phyloP scores from a whole-genome alignment of 2,113 vertebrate genomes.

The Xyliphius kryptos region DNA sequence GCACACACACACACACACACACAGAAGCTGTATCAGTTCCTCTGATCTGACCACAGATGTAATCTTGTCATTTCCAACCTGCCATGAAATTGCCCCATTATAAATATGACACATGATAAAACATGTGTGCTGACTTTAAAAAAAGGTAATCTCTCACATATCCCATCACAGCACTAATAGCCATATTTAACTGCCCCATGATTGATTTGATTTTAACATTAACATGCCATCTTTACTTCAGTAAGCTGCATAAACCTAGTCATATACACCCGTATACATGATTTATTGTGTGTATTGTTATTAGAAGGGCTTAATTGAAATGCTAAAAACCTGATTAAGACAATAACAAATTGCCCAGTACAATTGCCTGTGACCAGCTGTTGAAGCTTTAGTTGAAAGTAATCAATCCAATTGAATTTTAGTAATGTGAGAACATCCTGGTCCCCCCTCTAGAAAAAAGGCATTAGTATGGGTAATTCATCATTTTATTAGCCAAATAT shows the following conservation, averaged over 20 bases:
- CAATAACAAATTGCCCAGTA: slow-evolving; percentile 12
- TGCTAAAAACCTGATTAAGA: slow-evolving; percentile 9
- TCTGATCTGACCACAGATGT: slow-evolving; percentile 34
- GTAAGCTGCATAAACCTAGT: slow-evolving; percentile 1
- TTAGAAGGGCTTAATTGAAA: slow-evolving; percentile 12
- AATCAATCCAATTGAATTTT: slow-evolving; percentile 18
- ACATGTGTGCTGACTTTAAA: slow-evolving; percentile 17
- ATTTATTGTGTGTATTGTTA: slow-evolving; percentile 1
- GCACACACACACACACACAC: slow-evolving; percentile 28
- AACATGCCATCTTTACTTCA: slow-evolving; percentile 2
- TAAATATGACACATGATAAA: slow-evolving; percentile 32
- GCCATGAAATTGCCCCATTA: slow-evolving; percentile 27
- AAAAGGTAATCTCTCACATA: not conserved
- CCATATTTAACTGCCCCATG: slow-evolving; percentile 3
- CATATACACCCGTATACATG: not conserved
- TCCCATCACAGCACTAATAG: not conserved
- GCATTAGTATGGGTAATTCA: slow-evolving; percentile 29
- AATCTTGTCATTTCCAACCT: slow-evolving; percentile 19
- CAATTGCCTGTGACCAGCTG: slow-evolving; percentile 19
- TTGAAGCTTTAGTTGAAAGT: slow-evolving; percentile 11
- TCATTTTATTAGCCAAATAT: slow-evolving; percentile 34
- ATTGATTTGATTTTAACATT: slow-evolving; percentile 12
- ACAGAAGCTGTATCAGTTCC: slow-evolving; percentile 12
- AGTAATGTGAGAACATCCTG: slow-evolving; percentile 17
- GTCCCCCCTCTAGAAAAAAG: slow-evolving; percentile 11